phyloP scores from a whole-genome alignment of 1,140 invertebrate genomes.

The Hermetia illucens region DNA sequence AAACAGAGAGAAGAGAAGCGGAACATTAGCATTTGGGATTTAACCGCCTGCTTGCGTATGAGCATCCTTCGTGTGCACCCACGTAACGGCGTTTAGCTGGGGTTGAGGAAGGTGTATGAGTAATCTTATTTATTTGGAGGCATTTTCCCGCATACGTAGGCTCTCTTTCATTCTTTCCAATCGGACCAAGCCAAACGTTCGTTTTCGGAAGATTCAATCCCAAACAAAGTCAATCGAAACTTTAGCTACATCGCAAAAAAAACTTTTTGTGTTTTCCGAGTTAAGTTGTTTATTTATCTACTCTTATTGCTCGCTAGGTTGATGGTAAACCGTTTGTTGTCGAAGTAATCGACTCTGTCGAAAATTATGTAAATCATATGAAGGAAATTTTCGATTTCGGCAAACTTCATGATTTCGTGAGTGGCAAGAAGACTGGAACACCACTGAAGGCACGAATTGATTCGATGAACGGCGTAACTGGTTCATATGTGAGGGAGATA shows the following conservation, averaged over 20 bases:
- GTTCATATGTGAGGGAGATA: constrained; percentile 85
- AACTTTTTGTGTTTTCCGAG: background rate
- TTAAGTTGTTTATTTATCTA: constrained; percentile 4
- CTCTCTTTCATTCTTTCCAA: too few relatives aligned
- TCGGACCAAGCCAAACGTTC: too few relatives aligned
- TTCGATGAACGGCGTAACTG: constrained; percentile 94
- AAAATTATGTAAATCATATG: constrained; percentile 85
- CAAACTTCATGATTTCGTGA: constrained; percentile 59
- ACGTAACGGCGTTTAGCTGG: too few relatives aligned
- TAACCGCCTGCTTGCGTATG: too few relatives aligned
- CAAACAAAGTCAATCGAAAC: too few relatives aligned
- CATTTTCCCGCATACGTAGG: too few relatives aligned
- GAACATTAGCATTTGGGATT: too few relatives aligned
- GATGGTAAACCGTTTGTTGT: constrained; percentile 65
- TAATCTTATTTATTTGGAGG: too few relatives aligned
- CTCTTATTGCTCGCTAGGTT: constrained; percentile 38
- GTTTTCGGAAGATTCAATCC: too few relatives aligned
- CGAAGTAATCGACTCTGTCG: constrained; percentile 83
- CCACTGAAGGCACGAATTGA: constrained; percentile 81
- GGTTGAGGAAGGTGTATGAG: too few relatives aligned
- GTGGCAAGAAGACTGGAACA: constrained; percentile 44
- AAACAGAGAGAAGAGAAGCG: too few relatives aligned
- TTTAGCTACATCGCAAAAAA: background rate
- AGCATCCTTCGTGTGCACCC: too few relatives aligned
- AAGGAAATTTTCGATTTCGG: constrained; percentile 95